A percentile compares a stretch with the other conserved stretches of the same genome.
Evolutionary conservation across 2,888 invertebrate species (phyloP).

Genomic region (Chrysolina oricalcia): DNA sequence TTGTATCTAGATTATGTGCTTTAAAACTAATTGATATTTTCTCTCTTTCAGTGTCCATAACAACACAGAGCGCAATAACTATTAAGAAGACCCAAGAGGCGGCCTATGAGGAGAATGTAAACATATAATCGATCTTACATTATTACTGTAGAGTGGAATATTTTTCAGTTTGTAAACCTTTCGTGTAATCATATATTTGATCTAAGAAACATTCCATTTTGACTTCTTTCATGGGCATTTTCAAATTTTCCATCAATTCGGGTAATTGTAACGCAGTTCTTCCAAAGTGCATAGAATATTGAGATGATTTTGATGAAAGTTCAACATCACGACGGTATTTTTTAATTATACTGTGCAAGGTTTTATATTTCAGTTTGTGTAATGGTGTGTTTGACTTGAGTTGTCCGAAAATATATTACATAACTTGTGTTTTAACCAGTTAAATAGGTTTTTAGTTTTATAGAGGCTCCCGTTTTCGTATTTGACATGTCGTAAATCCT

Average conservation of each 20-base stretch:
- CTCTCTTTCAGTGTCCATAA: slow-evolving; percentile 77
- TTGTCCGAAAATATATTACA: neutral
- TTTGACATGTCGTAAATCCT: neutral
- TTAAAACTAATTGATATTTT: slow-evolving; percentile 42
- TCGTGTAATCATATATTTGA: slow-evolving; percentile 42
- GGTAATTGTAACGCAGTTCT: neutral
- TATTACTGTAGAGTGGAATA: slow-evolving; percentile 32
- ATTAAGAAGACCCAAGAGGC: slow-evolving; percentile 67
- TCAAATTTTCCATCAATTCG: neutral
- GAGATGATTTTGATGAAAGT: slow-evolving; percentile 4
- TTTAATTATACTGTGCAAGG: slow-evolving; percentile 30
- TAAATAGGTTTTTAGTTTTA: slow-evolving; percentile 25
- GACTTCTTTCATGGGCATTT: slow-evolving; percentile 53
- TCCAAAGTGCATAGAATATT: slow-evolving; percentile 6
- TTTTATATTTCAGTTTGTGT: slow-evolving; percentile 28
- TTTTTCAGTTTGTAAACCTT: slow-evolving; percentile 38
- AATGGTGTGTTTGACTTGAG: slow-evolving; percentile 12
- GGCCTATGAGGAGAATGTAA: slow-evolving; percentile 41
- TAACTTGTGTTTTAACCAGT: slow-evolving; percentile 6
- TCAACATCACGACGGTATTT: slow-evolving; percentile 32
- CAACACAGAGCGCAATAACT: slow-evolving; percentile 77
- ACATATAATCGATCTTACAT: slow-evolving; percentile 20
- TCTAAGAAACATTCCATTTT: slow-evolving; percentile 57
- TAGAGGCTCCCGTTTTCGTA: slow-evolving; percentile 17
- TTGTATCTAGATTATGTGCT: neutral